phyloP scores from a whole-genome alignment of 2,888 invertebrate genomes.

The Meloe dianella region DNA sequence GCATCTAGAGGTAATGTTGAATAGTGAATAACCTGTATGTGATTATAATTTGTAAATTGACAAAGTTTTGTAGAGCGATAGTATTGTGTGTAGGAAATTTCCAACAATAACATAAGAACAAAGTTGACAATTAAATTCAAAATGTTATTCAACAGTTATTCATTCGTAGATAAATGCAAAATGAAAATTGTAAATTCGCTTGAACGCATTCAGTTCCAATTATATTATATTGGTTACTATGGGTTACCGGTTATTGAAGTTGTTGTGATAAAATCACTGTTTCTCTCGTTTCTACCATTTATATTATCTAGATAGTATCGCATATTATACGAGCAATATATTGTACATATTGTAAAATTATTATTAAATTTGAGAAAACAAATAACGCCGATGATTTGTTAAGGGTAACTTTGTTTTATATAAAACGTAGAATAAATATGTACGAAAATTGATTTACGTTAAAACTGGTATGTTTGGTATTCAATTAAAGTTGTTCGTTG shows the following conservation, averaged over 20 bases:
- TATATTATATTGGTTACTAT: conserved; percentile 48
- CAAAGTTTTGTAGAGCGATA: not conserved
- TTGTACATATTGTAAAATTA: not conserved
- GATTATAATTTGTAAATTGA: not conserved
- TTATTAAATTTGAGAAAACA: not conserved
- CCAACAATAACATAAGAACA: conserved; percentile 24
- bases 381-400: conserved; percentile 6
- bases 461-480: conserved; percentile 52
- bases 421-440: conserved; percentile 39
- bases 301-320: not conserved
- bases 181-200: conserved; percentile 49
- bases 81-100: not conserved
- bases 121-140: conserved; percentile 33
- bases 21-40: too few species aligned
- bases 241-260: conserved; percentile 46
- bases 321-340: not conserved
- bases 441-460: conserved; percentile 45
- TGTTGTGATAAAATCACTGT: conserved; percentile 22
- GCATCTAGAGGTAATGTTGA: too few species aligned
- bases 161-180: conserved; percentile 44
- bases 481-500: conserved; percentile 55
- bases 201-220: conserved; percentile 47
- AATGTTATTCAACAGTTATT: conserved; percentile 26
- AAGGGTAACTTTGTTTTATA: not conserved
- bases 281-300: conserved; percentile 7